A percentile compares a stretch with the other conserved stretches of the same genome.
These are phyloP conservation scores for Eupeodes latifasciatus DNA, from an alignment of 2,888 invertebrate species.

Conservation along the genomic window DNA sequence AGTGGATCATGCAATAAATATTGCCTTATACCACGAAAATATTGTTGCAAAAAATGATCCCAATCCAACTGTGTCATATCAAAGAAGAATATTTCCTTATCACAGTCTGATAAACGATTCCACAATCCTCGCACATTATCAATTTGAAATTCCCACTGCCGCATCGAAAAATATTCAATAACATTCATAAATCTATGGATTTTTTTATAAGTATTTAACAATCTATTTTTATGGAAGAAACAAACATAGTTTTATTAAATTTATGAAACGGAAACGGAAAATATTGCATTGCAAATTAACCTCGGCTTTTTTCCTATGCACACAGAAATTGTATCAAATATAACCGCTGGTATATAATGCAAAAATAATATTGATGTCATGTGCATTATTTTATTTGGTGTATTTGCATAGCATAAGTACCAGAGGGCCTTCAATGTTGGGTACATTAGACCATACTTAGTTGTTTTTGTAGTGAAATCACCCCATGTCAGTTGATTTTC, in stretches of 20 bases:
- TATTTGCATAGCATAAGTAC: conserved; percentile 87
- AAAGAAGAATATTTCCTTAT: conserved; percentile 89
- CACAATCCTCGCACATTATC: conserved; percentile 87
- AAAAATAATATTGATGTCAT: conserved; percentile 86
- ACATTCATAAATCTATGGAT: conserved; percentile 90
- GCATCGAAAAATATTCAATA: conserved; percentile 91
- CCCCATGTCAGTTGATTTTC: conserved; percentile 94
- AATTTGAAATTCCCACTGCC: conserved; percentile 90
- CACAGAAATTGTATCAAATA: conserved; percentile 86
- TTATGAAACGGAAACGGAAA: not conserved
- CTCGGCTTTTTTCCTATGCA: conserved; percentile 86
- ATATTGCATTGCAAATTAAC: conserved; percentile 83
- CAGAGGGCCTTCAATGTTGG: conserved; percentile 89
- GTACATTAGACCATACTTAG: conserved; percentile 86
- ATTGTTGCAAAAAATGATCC: conserved; percentile 88
- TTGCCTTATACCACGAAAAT: conserved; percentile 89
- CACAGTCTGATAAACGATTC: conserved; percentile 86
- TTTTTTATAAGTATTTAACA: conserved; percentile 90
- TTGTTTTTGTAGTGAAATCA: conserved; percentile 86
- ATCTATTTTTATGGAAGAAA: conserved; percentile 85
- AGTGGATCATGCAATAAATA: conserved; percentile 92
- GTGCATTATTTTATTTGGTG: conserved; percentile 85
- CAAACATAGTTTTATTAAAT: not conserved
- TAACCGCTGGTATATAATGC: conserved; percentile 88
- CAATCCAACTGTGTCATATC: conserved; percentile 90